Percentiles rank a stretch among this genome's conserved stretches.
phyloP scores from a whole-genome alignment of 2,113 vertebrate species.

The Oophaga pumilio region DNA sequence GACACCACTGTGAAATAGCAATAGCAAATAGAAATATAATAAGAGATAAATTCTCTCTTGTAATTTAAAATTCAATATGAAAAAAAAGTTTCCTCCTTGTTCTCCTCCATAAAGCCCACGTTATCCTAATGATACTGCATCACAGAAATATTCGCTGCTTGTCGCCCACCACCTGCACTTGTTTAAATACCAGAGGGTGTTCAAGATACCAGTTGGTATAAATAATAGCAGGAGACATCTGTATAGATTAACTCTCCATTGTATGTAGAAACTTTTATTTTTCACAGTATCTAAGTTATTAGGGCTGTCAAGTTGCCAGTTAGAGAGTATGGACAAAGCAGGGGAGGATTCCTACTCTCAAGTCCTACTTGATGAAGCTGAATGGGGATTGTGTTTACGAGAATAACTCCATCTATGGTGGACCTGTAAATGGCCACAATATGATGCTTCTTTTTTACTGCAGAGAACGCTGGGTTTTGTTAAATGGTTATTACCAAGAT shows the following conservation, averaged over 20 bases:
- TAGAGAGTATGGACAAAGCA: not conserved
- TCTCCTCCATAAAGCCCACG: not conserved
- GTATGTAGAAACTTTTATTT: not conserved
- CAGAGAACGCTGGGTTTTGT: no score
- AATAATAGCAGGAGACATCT: not conserved
- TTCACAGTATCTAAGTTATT: not conserved
- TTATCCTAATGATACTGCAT: not conserved
- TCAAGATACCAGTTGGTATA: not conserved
- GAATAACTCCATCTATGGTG: no score
- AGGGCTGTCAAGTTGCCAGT: not conserved
- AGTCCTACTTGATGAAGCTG: not conserved
- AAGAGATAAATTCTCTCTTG: not conserved
- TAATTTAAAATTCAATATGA: not conserved
- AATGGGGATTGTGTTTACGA: not conserved
- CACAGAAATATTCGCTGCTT: not conserved
- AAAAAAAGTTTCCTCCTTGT: not conserved
- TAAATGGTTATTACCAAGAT: no score
- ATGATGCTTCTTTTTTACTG: no score
- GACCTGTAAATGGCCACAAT: no score
- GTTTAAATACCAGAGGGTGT: not conserved
- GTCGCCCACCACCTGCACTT: not conserved
- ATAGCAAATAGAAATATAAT: no score
- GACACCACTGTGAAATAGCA: no score
- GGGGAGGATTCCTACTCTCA: not conserved
- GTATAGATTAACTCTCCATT: not conserved